phyloP scores from a whole-genome alignment of 2,888 invertebrate species.

The Syrphus vitripennis region DNA sequence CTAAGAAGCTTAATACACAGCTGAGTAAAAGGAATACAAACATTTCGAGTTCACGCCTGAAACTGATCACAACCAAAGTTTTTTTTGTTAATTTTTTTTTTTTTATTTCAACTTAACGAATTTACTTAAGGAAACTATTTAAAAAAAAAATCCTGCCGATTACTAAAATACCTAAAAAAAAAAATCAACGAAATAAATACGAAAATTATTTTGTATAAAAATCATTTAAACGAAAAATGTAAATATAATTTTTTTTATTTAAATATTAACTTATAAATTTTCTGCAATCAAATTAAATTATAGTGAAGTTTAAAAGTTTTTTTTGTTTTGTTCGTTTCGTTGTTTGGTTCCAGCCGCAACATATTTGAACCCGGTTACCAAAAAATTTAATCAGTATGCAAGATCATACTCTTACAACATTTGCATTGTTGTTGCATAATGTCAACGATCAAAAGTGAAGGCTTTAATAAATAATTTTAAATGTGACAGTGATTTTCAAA shows the following conservation, averaged over 20 bases:
- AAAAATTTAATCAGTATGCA: slow-evolving; percentile 51
- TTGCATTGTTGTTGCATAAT: slow-evolving; percentile 60
- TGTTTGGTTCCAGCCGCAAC: neutral
- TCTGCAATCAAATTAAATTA: slow-evolving; percentile 52
- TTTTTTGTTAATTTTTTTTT: neutral
- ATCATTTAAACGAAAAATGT: slow-evolving; percentile 29
- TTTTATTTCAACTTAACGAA: slow-evolving; percentile 45
- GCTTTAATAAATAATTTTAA: slow-evolving; percentile 23
- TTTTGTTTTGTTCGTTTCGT: neutral
- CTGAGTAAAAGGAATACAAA: slow-evolving; percentile 11
- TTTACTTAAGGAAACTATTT: slow-evolving; percentile 40
- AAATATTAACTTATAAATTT: neutral
- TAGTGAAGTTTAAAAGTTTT: slow-evolving; percentile 1
- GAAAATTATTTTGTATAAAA: neutral
- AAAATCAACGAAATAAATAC: slow-evolving; percentile 7
- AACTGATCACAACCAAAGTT: slow-evolving; percentile 42
- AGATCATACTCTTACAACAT: slow-evolving; percentile 28
- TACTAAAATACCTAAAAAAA: slow-evolving; percentile 42
- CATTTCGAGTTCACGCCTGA: slow-evolving; percentile 21
- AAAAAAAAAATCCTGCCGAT: slow-evolving; percentile 21
- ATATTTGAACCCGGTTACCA: slow-evolving; percentile 42
- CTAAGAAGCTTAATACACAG: slow-evolving; percentile 19
- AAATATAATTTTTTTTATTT: slow-evolving; percentile 33
- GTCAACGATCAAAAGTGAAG: slow-evolving; percentile 60
- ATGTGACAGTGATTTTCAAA: slow-evolving; percentile 48